Evolutionary conservation across 2,888 invertebrate species (phyloP).

Genomic region (Aspidiotus destructor): DNA sequence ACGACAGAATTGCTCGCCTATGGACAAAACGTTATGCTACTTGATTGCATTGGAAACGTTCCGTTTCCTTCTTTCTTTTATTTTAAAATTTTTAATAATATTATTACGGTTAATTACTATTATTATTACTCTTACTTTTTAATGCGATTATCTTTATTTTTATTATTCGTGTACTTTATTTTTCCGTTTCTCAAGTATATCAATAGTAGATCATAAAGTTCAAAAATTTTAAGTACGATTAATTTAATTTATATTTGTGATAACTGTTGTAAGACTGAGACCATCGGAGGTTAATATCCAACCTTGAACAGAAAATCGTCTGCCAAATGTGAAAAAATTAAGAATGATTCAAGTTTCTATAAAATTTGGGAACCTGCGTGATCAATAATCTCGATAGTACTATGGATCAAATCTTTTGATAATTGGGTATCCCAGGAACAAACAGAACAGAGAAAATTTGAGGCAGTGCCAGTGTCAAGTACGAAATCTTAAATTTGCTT

Average conservation of each 20-base stretch:
- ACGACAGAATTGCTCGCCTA: slow-evolving; percentile 93
- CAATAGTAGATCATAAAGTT: slow-evolving; percentile 23
- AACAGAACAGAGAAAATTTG: no score
- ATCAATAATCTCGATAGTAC: no score
- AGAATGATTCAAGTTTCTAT: neutral
- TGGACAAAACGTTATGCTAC: slow-evolving; percentile 98
- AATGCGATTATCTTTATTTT: neutral
- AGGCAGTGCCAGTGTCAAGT: no score
- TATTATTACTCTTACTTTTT: neutral
- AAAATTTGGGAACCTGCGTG: no score
- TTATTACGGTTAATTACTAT: slow-evolving; percentile 2
- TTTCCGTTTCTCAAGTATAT: slow-evolving; percentile 9
- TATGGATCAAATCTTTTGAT: no score
- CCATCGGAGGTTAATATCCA: slow-evolving; percentile 20
- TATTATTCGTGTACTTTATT: neutral
- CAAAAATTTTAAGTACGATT: slow-evolving; percentile 17
- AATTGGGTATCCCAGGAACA: no score
- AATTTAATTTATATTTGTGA: slow-evolving; percentile 29
- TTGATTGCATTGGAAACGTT: slow-evolving; percentile 49
- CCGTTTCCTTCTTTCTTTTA: slow-evolving; percentile 4
- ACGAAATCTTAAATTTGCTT: no score
- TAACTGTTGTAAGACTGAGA: slow-evolving; percentile 31
- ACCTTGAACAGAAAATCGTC: slow-evolving; percentile 12
- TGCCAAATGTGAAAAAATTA: slow-evolving; percentile 14
- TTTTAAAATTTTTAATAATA: slow-evolving; percentile 9